Conservation (phyloP, 2,797 vertebrate genomes). For the Picus viridis region DNA sequence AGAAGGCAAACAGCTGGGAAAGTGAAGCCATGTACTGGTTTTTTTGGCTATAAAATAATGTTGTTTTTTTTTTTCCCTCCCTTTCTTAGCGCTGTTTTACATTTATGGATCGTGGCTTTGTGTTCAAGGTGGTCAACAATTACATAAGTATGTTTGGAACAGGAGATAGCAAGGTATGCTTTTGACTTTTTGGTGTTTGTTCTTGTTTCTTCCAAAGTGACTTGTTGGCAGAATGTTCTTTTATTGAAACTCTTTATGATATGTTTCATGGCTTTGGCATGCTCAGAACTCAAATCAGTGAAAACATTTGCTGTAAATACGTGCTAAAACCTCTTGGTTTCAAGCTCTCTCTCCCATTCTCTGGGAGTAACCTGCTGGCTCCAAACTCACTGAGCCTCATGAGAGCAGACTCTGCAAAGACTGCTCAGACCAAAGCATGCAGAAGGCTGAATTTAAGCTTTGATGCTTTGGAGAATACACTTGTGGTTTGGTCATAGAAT, state of each 20-base stretch:
- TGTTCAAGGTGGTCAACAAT: slow-evolving; percentile 93
- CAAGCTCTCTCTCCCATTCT: not conserved
- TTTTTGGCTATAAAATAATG: not conserved
- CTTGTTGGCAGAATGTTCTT: not conserved
- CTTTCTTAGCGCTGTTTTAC: slow-evolving; percentile 91
- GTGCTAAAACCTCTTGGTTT: not conserved
- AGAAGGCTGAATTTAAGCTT: not conserved
- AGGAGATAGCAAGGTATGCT: slow-evolving; percentile 91
- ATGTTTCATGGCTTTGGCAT: not conserved
- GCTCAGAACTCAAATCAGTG: not conserved
- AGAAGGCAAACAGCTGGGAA: not conserved
- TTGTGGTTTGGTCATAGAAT: not conserved
- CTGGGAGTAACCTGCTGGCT: not conserved
- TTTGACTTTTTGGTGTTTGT: not conserved
- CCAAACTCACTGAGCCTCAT: not conserved
- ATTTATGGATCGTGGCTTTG: slow-evolving; percentile 95
- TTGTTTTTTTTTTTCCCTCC: not conserved
- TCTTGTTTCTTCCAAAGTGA: not conserved
- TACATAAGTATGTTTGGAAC: slow-evolving; percentile 94
- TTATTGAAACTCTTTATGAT: not conserved
- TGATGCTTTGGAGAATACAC: not conserved
- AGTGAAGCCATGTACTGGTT: not conserved
- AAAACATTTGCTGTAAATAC: not conserved
- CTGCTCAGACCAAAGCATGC: not conserved
- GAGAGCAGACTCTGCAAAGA: not conserved